Base-by-base conservation (phyloP, 1,140 invertebrate species). In the Asobara japonica region DNA sequence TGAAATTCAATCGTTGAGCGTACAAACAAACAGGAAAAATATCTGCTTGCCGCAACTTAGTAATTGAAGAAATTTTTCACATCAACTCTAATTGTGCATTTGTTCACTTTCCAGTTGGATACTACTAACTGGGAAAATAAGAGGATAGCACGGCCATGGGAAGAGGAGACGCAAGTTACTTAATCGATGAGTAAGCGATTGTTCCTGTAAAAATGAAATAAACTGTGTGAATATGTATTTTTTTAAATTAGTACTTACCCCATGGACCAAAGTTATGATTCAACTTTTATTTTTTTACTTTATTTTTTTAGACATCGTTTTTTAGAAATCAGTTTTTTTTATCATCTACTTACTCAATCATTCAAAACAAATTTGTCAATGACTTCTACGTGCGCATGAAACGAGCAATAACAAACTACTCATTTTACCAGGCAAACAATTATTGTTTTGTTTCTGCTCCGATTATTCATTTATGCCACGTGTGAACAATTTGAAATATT, bases 91-190 rank as follows among this genome's bases (percentile, higher is more conserved):
- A 4, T 48, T 20, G 64, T 48, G 66, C 38, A 38, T 13, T 36
- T 4, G 0, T 27, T 36, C 31, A 38, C 45, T 60, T 77, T 81
- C 18, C 48, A 89, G 72, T 64, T 94, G 8, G 92, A 96, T 83
- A 91, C 95, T 75, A 91, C 95, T 72, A 90, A 92, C 77, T 96
- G 94, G 94, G 89, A 94, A 81, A 95, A 95, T 79, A 91, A 92
- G 71, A 86, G 94, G 81, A 93, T 93, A 2, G 91, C 94, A 5
- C 87, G 94, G 71, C 94, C 94, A 11, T 96, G 94, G 94, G 94
- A 95, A 80, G 90, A 93, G 78, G 30, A 65, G 56, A 65, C 18
- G 13, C 22, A 3, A 20, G 25, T 25, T 18, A 25, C 20, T 25
- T 56, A 25, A 51, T 16, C n/a, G n/a, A n/a, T 51, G 18, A 56